Evolutionary conservation across 2,113 vertebrate species (phyloP).

Genomic region (Alligator mississippiensis): DNA sequence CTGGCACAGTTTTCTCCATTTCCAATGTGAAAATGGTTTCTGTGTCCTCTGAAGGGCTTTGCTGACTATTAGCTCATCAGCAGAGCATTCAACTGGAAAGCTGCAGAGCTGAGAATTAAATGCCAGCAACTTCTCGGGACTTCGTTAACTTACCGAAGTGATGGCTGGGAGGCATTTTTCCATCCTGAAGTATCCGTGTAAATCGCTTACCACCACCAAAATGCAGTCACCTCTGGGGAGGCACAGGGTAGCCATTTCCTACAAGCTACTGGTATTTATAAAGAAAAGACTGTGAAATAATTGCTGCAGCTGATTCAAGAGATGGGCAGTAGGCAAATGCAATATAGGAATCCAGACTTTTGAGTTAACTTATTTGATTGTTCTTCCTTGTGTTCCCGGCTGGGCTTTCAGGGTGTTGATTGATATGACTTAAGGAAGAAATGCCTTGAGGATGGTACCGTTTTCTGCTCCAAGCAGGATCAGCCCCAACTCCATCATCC

Average conservation of each 20-base stretch:
- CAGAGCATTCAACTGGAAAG: not conserved
- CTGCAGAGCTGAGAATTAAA: constrained; percentile 12
- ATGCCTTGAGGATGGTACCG: not conserved
- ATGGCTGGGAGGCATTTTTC: not conserved
- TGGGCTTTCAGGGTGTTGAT: not conserved
- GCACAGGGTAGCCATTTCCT: not conserved
- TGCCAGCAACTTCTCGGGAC: not conserved
- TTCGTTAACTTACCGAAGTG: not conserved
- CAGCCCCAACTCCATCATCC: no score
- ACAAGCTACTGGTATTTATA: not conserved
- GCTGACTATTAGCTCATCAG: not conserved
- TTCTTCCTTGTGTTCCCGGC: not conserved
- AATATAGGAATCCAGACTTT: not conserved
- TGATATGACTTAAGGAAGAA: not conserved
- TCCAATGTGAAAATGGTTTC: not conserved
- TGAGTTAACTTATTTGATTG: not conserved
- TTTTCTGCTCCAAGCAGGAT: not conserved
- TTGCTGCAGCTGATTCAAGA: not conserved
- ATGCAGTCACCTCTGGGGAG: not conserved
- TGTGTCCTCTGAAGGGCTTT: not conserved
- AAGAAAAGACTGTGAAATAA: not conserved
- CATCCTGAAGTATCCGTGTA: not conserved
- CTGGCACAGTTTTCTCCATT: not conserved
- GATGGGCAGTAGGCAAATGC: not conserved
- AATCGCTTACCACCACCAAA: not conserved